Conservation (phyloP, 2,888 invertebrate genomes). For the Marronus borbonicus region DNA sequence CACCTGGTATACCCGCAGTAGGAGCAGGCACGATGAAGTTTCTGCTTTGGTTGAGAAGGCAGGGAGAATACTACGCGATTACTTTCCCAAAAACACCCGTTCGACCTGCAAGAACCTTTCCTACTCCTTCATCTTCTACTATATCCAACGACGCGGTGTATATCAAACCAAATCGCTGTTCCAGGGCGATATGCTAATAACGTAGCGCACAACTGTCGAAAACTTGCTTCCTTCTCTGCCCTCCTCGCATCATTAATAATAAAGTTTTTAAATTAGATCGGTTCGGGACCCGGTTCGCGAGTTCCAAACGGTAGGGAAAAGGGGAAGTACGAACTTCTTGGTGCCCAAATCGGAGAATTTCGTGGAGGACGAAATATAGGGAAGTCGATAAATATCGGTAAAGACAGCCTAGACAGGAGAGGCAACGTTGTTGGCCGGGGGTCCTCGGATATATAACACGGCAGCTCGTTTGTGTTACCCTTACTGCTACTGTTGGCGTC, state of each 20-base stretch:
- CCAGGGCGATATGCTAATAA: constrained; percentile 56
- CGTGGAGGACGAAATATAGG: constrained; percentile 15
- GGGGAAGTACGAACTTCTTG: no score
- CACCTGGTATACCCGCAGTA: neutral
- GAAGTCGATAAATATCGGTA: constrained; percentile 27
- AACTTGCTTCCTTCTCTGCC: constrained; percentile 19
- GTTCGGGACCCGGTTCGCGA: neutral
- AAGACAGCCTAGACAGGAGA: constrained; percentile 12
- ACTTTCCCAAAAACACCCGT: neutral
- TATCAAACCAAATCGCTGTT: constrained; percentile 53
- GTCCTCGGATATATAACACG: neutral
- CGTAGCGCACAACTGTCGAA: constrained; percentile 25
- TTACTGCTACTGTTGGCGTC: no score
- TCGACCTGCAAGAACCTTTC: neutral
- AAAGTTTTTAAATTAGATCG: constrained; percentile 50
- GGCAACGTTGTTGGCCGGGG: neutral
- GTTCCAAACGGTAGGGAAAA: neutral
- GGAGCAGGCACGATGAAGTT: neutral
- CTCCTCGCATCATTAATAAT: constrained; percentile 49
- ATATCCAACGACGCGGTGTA: constrained; percentile 22
- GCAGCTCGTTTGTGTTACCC: neutral
- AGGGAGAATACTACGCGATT: neutral
- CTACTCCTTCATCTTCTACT: neutral
- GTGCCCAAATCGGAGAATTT: neutral
- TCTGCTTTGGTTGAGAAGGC: neutral